Base-by-base conservation (phyloP, 2,888 invertebrate species). In the Pollenia amentaria region DNA sequence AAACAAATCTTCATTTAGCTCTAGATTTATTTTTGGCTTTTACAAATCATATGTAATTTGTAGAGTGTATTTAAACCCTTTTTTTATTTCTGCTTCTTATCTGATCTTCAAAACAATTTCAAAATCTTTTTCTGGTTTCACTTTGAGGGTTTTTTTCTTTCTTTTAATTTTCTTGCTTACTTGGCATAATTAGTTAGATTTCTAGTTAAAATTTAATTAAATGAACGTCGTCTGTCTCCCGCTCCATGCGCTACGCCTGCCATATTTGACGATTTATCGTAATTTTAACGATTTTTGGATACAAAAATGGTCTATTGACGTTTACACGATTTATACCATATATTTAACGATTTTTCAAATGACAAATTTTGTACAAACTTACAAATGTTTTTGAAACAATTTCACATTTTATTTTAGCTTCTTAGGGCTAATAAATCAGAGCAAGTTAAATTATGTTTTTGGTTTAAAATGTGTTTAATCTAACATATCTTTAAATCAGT, bases 161-260 rank as follows among this genome's bases (percentile, higher is more conserved):
- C 3, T 21, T 44, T 48, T 9, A 29, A 9, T 42, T 16, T 44
- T 44, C 44, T 18, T 64, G 16, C 21, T 44, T 29, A 11, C 48
- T 69, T 18, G 18, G 6, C 57, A 48, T 83, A 77, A 83, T 83
- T 83, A 83, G 64, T 65, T 51, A 40, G 70, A 48, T 77, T 83
- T 77, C 67, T 81, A 55, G 55, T 75, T 67, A 67, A 81, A 72
- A 46, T 80, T 62, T 73, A 60, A 64, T 80, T 72, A 29, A 80
- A 85, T 76, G 80, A 77, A 77, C 81, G 72, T 60, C 72, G 14
- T 79, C 44, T 40, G 44, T 62, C 64, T 18, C 40, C 53, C 48
- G 16, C 14, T 18, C 18, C 38, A 29, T 46, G 60, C 38, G 40
- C 29, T 29, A 29, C 18, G 3, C 14, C n/a, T n/a, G n/a, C n/a